Conservation (phyloP, 1,140 invertebrate species). For the Spodoptera litura region DNA sequence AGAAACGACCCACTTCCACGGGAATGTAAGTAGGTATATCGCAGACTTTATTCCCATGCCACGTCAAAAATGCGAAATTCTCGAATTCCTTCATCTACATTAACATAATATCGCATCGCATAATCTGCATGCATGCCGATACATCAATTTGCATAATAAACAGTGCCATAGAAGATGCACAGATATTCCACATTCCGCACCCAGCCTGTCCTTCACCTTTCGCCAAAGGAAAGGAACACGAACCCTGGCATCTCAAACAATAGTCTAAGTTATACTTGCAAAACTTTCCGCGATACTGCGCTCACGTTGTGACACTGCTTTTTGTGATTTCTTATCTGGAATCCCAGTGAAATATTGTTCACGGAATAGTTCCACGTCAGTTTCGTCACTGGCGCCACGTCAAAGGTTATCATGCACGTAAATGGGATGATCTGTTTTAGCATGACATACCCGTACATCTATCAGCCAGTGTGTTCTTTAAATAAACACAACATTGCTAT, state of each 20-base stretch:
- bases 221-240: conserved; percentile 73
- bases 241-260: conserved; percentile 73
- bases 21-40: conserved; percentile 59
- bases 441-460: not conserved
- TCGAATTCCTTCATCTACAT: conserved; percentile 36
- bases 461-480: conserved; percentile 7
- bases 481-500: conserved; percentile 22
- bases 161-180: conserved; percentile 53
- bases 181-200: conserved; percentile 67
- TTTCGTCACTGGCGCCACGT: conserved; percentile 69
- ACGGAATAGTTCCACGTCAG: conserved; percentile 69
- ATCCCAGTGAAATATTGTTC: conserved; percentile 70
- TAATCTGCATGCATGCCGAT: conserved; percentile 35
- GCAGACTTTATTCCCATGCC: conserved; percentile 20
- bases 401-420: conserved; percentile 69
- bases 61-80: conserved; percentile 37
- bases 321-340: conserved; percentile 76
- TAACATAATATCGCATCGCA: conserved; percentile 42
- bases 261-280: conserved; percentile 74
- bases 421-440: conserved; percentile 51
- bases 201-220: conserved; percentile 78
- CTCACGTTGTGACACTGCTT: conserved; percentile 71
- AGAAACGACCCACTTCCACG: conserved; percentile 65
- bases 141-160: conserved; percentile 66
- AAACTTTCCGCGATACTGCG: conserved; percentile 71